Conservation (phyloP, 2,888 invertebrate species). For the Shargacucullia verbasci region DNA sequence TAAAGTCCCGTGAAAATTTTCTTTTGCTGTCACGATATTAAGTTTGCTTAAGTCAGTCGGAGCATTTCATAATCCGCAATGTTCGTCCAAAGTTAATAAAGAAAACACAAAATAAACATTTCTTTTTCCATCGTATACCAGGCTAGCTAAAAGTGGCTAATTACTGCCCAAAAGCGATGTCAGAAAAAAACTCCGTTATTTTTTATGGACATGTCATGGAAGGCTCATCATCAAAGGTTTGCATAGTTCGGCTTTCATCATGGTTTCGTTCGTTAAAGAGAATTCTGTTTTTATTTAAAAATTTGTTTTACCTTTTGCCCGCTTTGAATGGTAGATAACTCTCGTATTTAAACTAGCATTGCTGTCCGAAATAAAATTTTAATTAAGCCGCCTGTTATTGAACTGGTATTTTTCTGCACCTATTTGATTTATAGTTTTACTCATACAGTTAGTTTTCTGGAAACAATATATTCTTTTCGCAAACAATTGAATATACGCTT, state of each 20-base stretch:
- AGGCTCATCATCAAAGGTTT: slow-evolving; percentile 48
- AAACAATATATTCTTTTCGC: slow-evolving; percentile 7
- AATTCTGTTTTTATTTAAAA: slow-evolving; percentile 35
- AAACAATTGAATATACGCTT: slow-evolving; percentile 27
- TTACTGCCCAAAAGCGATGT: slow-evolving; percentile 42
- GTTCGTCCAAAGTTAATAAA: slow-evolving; percentile 42
- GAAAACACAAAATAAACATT: slow-evolving; percentile 47
- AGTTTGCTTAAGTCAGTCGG: slow-evolving; percentile 16
- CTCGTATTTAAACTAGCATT: slow-evolving; percentile 20
- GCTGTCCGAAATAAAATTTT: slow-evolving; percentile 14
- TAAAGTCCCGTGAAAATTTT: slow-evolving; percentile 28
- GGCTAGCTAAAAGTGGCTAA: slow-evolving; percentile 42
- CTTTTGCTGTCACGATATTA: slow-evolving; percentile 39
- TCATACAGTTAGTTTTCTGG: slow-evolving; percentile 4
- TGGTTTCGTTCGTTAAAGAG: slow-evolving; percentile 22
- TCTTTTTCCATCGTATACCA: slow-evolving; percentile 10
- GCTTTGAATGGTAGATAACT: slow-evolving; percentile 21
- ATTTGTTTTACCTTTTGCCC: slow-evolving; percentile 25
- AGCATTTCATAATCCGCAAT: slow-evolving; percentile 33
- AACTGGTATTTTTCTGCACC: neutral
- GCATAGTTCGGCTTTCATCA: slow-evolving; percentile 41
- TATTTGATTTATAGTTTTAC: neutral
- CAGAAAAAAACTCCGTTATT: slow-evolving; percentile 31
- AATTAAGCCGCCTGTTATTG: neutral
- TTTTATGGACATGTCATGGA: slow-evolving; percentile 38